A percentile compares a stretch with the other conserved stretches of the same genome.
These are phyloP conservation scores for Syndactyla subalaris DNA, from an alignment of 2,797 vertebrate species.

Conservation along the genomic window DNA sequence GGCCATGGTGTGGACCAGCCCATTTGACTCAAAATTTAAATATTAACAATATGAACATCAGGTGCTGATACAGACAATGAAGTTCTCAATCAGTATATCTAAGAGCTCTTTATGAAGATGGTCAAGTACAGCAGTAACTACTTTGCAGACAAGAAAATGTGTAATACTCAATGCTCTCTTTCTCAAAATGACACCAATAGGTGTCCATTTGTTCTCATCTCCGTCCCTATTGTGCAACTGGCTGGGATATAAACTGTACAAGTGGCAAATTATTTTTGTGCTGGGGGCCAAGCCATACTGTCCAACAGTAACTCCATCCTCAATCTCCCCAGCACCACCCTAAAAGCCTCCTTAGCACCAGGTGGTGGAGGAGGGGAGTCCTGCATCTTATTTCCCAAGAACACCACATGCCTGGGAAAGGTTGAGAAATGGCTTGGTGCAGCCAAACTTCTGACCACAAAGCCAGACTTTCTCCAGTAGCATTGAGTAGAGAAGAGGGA, in stretches of 20 bases:
- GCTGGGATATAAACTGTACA: not conserved
- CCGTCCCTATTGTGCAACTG: not conserved
- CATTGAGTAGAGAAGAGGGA: not conserved
- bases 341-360: not conserved
- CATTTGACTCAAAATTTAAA: not conserved
- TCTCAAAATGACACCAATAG: not conserved
- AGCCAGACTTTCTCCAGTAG: not conserved
- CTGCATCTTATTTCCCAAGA: not conserved
- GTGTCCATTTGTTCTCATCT: not conserved
- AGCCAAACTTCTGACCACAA: not conserved
- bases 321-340: fast-evolving
- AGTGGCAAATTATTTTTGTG: not conserved
- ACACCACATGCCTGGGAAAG: fast-evolving
- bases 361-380: not conserved
- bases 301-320: not conserved
- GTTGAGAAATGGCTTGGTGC: not conserved
- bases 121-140: not conserved
- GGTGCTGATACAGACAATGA: not conserved
- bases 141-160: not conserved
- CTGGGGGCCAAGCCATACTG: not conserved
- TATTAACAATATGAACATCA: not conserved
- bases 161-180: not conserved
- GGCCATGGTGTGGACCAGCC: not conserved
- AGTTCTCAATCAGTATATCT: not conserved
- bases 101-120: not conserved